Base-by-base conservation (phyloP, 2,113 vertebrate genomes). In the Regulus satrapa region DNA sequence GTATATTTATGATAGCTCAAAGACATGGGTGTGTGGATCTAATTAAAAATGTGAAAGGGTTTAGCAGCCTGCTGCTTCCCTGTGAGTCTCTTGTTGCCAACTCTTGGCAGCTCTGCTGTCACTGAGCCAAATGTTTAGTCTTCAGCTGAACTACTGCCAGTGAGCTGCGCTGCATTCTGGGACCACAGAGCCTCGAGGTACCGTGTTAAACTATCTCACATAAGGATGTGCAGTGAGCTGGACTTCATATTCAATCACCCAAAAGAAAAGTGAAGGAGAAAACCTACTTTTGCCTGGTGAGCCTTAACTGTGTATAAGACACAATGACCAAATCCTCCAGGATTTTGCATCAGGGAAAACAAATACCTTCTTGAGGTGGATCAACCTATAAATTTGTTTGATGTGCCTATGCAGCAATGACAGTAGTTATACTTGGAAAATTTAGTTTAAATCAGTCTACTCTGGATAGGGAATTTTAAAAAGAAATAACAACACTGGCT, bases 1-100 rank as follows among this genome's bases (percentile, higher is more conserved):
- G 98, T 98, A 98, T 99, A 99, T 99, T 99, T 99, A 99, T 98
- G 98, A 99, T 98, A 98, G 99, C 98, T 99, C 98, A 99, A 99
- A 99, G 99, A 99, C 99, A 99, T 99, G 98, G 99, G 98, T 99
- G 99, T 99, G 99, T 98, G 99, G 98, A 98, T 99, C 99, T 99
- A 99, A 99, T 99, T 99, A 99, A 99, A 99, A 99, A 99, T 99
- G 99, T 99, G 99, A 99, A 99, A 99, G 98, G 98, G 98, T 99
- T 99, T 99, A 99, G 99, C 98, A 98, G 99, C 98, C 99, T 98
- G 98, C 98, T 98, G 98, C 98, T 98, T 99, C 98, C 96, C 98
- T 98, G 97, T 94, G 97, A 98, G 98, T 97, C 98, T 99, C 98
- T 97, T 97, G 98, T 98, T 99, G 99, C 99, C 99, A 99, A 98